Conservation (phyloP, 2,113 vertebrate species). For the Panthera leo region DNA sequence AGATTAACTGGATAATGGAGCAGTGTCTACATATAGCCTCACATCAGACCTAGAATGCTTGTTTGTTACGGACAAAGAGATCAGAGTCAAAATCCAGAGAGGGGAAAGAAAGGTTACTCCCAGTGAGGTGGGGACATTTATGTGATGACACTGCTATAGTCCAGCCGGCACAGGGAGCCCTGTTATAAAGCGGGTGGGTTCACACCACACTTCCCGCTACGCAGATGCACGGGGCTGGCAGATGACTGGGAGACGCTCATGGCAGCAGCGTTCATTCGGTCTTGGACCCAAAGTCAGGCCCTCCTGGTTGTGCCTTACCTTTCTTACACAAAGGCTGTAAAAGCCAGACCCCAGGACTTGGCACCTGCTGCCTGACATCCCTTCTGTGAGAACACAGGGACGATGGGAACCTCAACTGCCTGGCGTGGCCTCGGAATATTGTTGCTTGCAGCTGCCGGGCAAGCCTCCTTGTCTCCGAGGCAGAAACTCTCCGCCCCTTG, state of each 20-base stretch:
- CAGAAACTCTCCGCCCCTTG: background rate
- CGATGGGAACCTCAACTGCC: background rate
- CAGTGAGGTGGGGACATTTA: constrained; percentile 67
- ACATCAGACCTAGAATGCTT: constrained; percentile 76
- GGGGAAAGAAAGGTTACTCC: constrained; percentile 80
- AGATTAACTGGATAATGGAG: constrained; percentile 87
- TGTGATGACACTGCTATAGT: constrained; percentile 75
- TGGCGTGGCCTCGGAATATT: fast-evolving
- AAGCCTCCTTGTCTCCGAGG: background rate
- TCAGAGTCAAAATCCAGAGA: constrained; percentile 78
- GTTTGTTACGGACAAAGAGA: constrained; percentile 82
- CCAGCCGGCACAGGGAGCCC: background rate
- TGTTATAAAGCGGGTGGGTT: background rate
- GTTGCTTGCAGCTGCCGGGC: background rate
- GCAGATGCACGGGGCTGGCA: fast-evolving
- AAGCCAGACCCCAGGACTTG: background rate
- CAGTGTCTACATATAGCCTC: constrained; percentile 79
- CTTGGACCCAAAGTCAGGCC: background rate
- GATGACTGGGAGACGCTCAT: fast-evolving
- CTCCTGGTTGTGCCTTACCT: background rate
- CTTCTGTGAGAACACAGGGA: background rate
- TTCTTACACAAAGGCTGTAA: background rate
- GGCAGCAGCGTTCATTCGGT: background rate
- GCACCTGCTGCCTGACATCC: background rate
- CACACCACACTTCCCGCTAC: background rate